Evolutionary conservation across 1,140 invertebrate species (phyloP).

Genomic region (Vanessa atalanta): DNA sequence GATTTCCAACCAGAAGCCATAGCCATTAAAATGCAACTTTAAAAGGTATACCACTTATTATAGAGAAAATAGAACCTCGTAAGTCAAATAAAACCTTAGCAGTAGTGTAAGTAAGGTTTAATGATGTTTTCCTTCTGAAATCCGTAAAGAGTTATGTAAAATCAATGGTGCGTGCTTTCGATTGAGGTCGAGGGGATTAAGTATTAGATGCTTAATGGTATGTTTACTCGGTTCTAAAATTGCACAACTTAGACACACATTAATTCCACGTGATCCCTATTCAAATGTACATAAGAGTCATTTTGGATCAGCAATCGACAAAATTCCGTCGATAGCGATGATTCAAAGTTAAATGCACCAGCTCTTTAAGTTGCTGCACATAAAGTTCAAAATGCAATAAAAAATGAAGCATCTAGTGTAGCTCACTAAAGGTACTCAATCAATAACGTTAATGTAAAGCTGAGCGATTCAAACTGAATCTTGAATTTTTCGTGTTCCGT

Average conservation of each 20-base stretch:
- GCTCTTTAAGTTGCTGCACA: conserved; percentile 9
- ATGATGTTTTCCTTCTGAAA: conserved; percentile 29
- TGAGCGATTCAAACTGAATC: conserved; percentile 28
- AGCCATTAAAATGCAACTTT: too few species aligned
- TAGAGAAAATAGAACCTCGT: not conserved
- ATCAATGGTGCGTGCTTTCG: conserved; percentile 30
- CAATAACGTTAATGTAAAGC: conserved; percentile 30
- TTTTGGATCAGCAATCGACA: conserved; percentile 1
- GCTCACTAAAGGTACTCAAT: conserved; percentile 24
- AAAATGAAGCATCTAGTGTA: conserved; percentile 17
- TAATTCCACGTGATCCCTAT: conserved; percentile 1
- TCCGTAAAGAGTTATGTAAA: conserved; percentile 31
- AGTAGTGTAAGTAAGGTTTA: conserved; percentile 5
- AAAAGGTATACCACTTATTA: too few species aligned
- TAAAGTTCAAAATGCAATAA: conserved; percentile 26
- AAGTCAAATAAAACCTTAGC: not conserved
- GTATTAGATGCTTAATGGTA: conserved; percentile 32
- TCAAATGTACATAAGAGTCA: not conserved
- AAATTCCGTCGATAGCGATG: conserved; percentile 6
- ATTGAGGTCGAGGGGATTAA: conserved; percentile 31
- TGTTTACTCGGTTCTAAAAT: conserved; percentile 20
- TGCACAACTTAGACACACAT: conserved; percentile 13
- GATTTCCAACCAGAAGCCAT: too few species aligned
- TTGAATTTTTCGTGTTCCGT: conserved; percentile 26
- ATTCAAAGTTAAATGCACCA: conserved; percentile 23